phyloP scores from a whole-genome alignment of 2,888 invertebrate species.

The Xylocampa areola region DNA sequence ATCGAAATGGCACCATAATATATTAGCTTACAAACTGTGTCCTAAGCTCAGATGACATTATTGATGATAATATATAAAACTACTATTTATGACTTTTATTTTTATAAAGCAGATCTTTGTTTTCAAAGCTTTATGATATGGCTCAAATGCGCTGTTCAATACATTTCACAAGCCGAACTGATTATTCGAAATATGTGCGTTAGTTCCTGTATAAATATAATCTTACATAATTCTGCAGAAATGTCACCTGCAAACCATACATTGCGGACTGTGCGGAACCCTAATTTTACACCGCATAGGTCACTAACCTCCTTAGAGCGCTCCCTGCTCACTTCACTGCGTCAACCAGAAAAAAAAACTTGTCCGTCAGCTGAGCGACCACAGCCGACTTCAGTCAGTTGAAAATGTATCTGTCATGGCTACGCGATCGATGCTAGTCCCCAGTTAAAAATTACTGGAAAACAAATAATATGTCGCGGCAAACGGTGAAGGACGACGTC shows the following conservation, averaged over 20 bases:
- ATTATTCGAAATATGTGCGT: too few relatives aligned
- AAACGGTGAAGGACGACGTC: slow-evolving; percentile 68
- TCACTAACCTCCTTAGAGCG: slow-evolving; percentile 72
- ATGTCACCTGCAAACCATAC: slow-evolving; percentile 38
- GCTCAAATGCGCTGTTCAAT: too few relatives aligned
- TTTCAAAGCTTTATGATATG: too few relatives aligned
- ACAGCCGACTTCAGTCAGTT: slow-evolving; percentile 80
- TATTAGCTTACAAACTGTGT: too few relatives aligned
- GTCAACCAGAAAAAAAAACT: slow-evolving; percentile 76
- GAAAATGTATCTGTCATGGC: slow-evolving; percentile 87
- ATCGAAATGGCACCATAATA: too few relatives aligned
- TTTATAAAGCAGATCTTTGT: too few relatives aligned
- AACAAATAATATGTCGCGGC: slow-evolving; percentile 84
- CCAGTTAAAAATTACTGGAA: slow-evolving; percentile 81
- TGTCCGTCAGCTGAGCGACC: slow-evolving; percentile 86
- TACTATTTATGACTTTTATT: too few relatives aligned
- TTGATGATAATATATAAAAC: too few relatives aligned
- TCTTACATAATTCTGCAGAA: slow-evolving; percentile 28
- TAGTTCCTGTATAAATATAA: not conserved
- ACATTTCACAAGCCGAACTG: too few relatives aligned
- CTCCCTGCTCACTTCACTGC: slow-evolving; percentile 73
- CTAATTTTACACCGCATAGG: slow-evolving; percentile 69
- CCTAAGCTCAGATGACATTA: too few relatives aligned
- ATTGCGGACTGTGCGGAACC: slow-evolving; percentile 44
- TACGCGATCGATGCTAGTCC: slow-evolving; percentile 84